Evolutionary conservation across 2,888 invertebrate species (phyloP).

Genomic region (Troides oblongomaculatus): DNA sequence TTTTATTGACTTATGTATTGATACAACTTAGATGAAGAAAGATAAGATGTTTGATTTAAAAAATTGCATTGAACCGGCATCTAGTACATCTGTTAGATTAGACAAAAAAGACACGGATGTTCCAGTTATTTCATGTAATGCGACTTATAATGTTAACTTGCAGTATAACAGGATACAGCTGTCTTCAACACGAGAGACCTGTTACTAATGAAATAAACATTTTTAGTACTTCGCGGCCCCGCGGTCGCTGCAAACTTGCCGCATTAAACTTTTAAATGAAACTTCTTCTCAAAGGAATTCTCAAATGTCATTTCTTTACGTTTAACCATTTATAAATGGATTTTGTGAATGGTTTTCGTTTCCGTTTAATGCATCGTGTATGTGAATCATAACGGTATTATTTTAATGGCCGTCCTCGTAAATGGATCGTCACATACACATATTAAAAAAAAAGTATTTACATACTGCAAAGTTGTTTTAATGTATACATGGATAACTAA

Average conservation of each 20-base stretch:
- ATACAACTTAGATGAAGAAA: too few species aligned
- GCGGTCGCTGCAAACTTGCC: slow-evolving; percentile 21
- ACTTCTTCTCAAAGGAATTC: slow-evolving; percentile 41
- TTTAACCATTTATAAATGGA: slow-evolving; percentile 35
- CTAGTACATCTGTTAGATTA: slow-evolving; percentile 50
- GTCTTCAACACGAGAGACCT: slow-evolving; percentile 46
- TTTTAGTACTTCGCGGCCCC: slow-evolving; percentile 44
- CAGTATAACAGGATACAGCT: slow-evolving; percentile 50
- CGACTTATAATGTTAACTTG: slow-evolving; percentile 25
- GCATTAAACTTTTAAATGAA: slow-evolving; percentile 54
- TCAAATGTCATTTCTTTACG: slow-evolving; percentile 36
- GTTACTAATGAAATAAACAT: slow-evolving; percentile 58
- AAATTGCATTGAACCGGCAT: slow-evolving; percentile 3
- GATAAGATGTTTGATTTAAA: not conserved
- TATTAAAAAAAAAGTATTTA: not conserved
- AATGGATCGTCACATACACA: not conserved
- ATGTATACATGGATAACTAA: not conserved
- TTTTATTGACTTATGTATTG: too few species aligned
- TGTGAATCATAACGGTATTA: slow-evolving; percentile 7
- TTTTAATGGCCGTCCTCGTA: slow-evolving; percentile 7
- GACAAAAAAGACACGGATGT: slow-evolving; percentile 23
- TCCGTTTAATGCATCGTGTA: slow-evolving; percentile 33
- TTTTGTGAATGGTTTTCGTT: slow-evolving; percentile 46
- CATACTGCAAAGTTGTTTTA: not conserved
- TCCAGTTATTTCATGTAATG: slow-evolving; percentile 22